A percentile compares a stretch with the other conserved stretches of the same genome.
phyloP scores from a whole-genome alignment of 1,140 invertebrate species.

The Plectrocnemia conspersa region DNA sequence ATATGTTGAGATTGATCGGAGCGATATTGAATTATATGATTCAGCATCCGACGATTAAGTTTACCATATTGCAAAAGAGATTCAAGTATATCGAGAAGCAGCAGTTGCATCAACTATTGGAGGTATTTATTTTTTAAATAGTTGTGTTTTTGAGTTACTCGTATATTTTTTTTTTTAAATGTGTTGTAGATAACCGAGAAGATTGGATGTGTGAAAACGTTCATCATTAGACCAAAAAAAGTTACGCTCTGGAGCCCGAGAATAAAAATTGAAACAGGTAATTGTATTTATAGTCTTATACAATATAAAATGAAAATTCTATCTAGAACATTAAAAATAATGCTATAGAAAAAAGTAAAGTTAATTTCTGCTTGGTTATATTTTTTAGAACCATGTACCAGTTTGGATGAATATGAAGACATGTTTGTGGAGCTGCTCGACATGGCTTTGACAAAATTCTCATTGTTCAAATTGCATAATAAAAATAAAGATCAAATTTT shows the following conservation, averaged over 20 bases:
- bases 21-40: slow-evolving; percentile 58
- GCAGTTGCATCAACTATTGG: slow-evolving; percentile 30
- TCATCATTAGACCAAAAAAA: slow-evolving; percentile 37
- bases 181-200: slow-evolving; percentile 43
- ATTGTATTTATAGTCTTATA: slow-evolving; percentile 3
- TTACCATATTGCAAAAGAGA: slow-evolving; percentile 50
- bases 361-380: slow-evolving; percentile 11
- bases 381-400: slow-evolving; percentile 39
- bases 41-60: slow-evolving; percentile 52
- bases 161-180: neutral
- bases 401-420: slow-evolving; percentile 45
- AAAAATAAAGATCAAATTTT: neutral
- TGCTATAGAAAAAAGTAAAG: slow-evolving; percentile 38
- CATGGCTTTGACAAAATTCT: slow-evolving; percentile 20
- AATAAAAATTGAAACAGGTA: slow-evolving; percentile 11
- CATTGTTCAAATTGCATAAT: slow-evolving; percentile 20
- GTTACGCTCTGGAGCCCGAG: slow-evolving; percentile 17
- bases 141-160: slow-evolving; percentile 1
- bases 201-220: slow-evolving; percentile 43
- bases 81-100: slow-evolving; percentile 44
- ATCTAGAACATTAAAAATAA: neutral
- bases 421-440: slow-evolving; percentile 36
- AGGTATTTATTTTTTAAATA: slow-evolving; percentile 16
- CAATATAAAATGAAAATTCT: neutral
- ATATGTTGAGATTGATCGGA: slow-evolving; percentile 62